These are phyloP conservation scores for Umimayanthus kanabou DNA, from an alignment of 92 coral and sea anemone genomes.

Conservation along the genomic window DNA sequence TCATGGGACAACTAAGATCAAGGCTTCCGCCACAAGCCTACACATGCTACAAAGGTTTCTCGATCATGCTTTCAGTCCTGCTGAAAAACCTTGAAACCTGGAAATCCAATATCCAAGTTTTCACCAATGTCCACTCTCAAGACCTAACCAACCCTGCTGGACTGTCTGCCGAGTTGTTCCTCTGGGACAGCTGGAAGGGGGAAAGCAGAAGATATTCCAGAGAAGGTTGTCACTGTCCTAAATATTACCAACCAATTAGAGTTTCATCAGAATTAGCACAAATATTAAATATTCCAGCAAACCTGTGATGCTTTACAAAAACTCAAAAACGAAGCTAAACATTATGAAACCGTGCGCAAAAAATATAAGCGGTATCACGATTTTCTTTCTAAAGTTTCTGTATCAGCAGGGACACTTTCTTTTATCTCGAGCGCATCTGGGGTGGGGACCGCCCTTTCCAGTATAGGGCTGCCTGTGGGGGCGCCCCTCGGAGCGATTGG, in stretches of 20 bases:
- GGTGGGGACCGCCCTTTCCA: too few species aligned
- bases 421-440: too few species aligned
- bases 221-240: slow-evolving; percentile 44
- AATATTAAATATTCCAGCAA: too few species aligned
- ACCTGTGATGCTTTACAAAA: too few species aligned
- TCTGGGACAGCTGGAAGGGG: slow-evolving; percentile 50
- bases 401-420: too few species aligned
- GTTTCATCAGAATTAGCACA: too few species aligned
- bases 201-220: slow-evolving; percentile 51
- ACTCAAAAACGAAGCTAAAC: too few species aligned
- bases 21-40: slow-evolving; percentile 60
- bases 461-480: too few species aligned
- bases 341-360: too few species aligned
- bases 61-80: slow-evolving; percentile 50
- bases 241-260: slow-evolving; percentile 49
- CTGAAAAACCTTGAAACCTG: slow-evolving; percentile 45
- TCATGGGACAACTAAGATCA: slow-evolving; percentile 43
- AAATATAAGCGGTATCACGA: too few species aligned
- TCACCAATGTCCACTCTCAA: slow-evolving; percentile 42
- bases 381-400: too few species aligned
- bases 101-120: slow-evolving; percentile 42
- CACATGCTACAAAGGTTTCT: slow-evolving; percentile 50
- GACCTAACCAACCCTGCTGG: slow-evolving; percentile 58
- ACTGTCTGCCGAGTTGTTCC: background rate
- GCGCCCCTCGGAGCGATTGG: too few species aligned